A percentile compares a stretch with the other conserved stretches of the same genome.
phyloP scores from a whole-genome alignment of 1,140 invertebrate genomes.

The Hestina assimilis region DNA sequence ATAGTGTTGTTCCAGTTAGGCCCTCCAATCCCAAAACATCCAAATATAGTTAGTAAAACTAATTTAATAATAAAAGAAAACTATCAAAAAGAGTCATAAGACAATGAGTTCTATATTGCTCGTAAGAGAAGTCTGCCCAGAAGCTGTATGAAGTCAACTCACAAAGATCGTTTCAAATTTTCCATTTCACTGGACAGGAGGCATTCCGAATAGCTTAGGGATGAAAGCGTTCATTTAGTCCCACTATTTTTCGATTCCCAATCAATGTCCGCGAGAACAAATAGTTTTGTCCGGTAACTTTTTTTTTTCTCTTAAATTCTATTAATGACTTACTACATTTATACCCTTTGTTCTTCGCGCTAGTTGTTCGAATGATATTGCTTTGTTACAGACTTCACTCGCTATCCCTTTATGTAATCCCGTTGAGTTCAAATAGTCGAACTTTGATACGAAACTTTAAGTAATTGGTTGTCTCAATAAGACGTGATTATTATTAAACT shows the following conservation, averaged over 20 bases:
- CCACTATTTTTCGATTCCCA: slow-evolving; percentile 11
- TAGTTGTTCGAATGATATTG: neutral
- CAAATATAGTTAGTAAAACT: too few relatives aligned
- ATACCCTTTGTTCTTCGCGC: slow-evolving; percentile 6
- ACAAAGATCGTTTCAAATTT: slow-evolving; percentile 10
- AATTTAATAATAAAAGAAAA: too few relatives aligned
- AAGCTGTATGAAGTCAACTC: neutral
- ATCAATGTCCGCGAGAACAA: slow-evolving; percentile 23
- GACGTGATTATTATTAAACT: slow-evolving; percentile 19
- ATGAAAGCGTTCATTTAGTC: slow-evolving; percentile 16
- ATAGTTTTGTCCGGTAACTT: slow-evolving; percentile 6
- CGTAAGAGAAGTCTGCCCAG: neutral
- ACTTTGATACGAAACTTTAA: slow-evolving; percentile 15
- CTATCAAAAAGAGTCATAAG: too few relatives aligned
- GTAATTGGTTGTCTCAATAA: slow-evolving; percentile 24
- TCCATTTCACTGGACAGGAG: slow-evolving; percentile 12
- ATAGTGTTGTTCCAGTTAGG: too few relatives aligned
- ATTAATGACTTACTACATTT: slow-evolving; percentile 9
- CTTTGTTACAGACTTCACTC: slow-evolving; percentile 6
- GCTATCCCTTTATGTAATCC: slow-evolving; percentile 10
- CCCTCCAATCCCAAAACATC: too few relatives aligned
- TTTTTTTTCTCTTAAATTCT: slow-evolving; percentile 12
- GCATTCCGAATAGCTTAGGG: slow-evolving; percentile 6
- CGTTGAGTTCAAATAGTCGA: slow-evolving; percentile 17
- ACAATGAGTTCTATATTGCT: too few relatives aligned